These are phyloP conservation scores for Clytia hemisphaerica DNA, from an alignment of 30 jellyfish, hydroid and myxozoan species.

Conservation along the genomic window DNA sequence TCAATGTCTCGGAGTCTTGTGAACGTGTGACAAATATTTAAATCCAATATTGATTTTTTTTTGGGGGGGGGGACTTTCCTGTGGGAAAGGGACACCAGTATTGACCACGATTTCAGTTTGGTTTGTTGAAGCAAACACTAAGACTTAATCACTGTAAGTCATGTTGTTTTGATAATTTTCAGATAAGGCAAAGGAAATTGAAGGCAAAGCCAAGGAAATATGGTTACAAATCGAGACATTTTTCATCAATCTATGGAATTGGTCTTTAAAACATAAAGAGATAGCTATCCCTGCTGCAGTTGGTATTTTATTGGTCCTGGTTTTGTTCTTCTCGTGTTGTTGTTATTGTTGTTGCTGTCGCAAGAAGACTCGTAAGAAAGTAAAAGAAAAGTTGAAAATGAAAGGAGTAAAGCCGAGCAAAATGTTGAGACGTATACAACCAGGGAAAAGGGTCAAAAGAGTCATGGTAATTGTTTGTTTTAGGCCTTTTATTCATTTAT, in stretches of 20 bases:
- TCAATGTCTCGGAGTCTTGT: no score
- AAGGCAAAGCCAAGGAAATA: constrained; percentile 40
- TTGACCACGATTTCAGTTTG: no score
- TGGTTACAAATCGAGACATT: constrained; percentile 55
- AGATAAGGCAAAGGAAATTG: no score
- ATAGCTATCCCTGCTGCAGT: constrained; percentile 58
- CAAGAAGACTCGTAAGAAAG: constrained; percentile 68
- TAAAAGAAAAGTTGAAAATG: constrained; percentile 49
- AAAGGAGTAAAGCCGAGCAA: constrained; percentile 74
- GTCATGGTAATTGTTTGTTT: constrained; percentile 48
- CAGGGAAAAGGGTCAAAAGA: constrained; percentile 57
- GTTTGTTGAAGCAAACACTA: no score
- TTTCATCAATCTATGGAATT: no score
- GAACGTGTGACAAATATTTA: no score
- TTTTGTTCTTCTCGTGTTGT: constrained; percentile 62
- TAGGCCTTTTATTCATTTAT: neutral
- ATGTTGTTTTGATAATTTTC: no score
- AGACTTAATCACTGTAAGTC: no score
- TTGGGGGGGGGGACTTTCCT: no score
- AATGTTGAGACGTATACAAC: constrained; percentile 71
- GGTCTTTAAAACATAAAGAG: constrained; percentile 61
- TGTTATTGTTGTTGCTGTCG: constrained; percentile 31
- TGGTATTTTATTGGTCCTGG: constrained; percentile 39
- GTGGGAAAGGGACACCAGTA: no score
- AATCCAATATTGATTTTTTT: no score